Evolutionary conservation across 2,888 invertebrate genomes (phyloP).

Genomic region (Hypolimnas misippus): DNA sequence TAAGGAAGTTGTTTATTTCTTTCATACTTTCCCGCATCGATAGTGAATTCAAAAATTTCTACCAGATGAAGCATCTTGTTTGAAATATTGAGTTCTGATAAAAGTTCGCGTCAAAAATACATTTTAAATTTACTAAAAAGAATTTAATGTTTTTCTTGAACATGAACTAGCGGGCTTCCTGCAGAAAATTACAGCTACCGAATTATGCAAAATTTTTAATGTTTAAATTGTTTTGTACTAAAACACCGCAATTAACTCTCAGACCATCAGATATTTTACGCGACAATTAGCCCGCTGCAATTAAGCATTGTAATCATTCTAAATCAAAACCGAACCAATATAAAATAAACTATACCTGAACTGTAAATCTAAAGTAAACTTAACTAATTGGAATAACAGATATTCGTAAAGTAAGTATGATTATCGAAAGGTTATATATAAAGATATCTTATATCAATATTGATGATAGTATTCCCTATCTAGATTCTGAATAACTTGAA

Average conservation of each 20-base stretch:
- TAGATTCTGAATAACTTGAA: slow-evolving; percentile 51
- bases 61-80: slow-evolving; percentile 39
- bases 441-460: background rate
- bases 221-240: no score
- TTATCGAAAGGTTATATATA: background rate
- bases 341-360: background rate
- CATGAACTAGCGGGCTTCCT: no score
- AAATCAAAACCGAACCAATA: no score
- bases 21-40: slow-evolving; percentile 47
- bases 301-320: no score
- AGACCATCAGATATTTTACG: no score
- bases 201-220: no score
- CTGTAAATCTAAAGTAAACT: background rate
- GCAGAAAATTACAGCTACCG: no score
- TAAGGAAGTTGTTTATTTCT: slow-evolving; percentile 47
- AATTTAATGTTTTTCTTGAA: no score
- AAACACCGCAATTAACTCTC: no score
- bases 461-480: slow-evolving; percentile 15
- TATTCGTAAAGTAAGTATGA: background rate
- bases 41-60: slow-evolving; percentile 47
- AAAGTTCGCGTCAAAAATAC: background rate
- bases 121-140: background rate
- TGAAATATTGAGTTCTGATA: slow-evolving; percentile 30
- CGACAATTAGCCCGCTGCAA: no score
- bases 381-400: background rate